phyloP scores from a whole-genome alignment of 2,888 invertebrate genomes.

The Caenorhabditis sinica region DNA sequence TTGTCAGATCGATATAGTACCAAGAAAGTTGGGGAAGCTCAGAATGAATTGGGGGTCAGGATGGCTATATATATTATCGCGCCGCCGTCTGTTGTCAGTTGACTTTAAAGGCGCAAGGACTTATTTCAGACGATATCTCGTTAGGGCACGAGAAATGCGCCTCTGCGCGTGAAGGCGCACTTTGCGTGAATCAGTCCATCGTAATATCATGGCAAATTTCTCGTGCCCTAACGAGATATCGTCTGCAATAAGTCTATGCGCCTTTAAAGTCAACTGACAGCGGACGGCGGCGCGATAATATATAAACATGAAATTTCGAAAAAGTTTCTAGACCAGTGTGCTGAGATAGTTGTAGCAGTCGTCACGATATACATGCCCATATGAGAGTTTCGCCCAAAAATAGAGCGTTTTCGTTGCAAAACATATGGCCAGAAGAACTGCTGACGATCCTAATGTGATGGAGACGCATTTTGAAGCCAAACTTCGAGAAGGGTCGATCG shows the following conservation, averaged over 20 bases:
- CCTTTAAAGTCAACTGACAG: too few species aligned
- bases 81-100: too few species aligned
- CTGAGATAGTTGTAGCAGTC: conserved; percentile 61
- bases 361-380: conserved; percentile 59
- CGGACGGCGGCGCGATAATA: too few species aligned
- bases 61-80: too few species aligned
- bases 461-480: conserved; percentile 69
- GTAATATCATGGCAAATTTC: too few species aligned
- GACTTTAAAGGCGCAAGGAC: too few species aligned
- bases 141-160: too few species aligned
- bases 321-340: conserved; percentile 49
- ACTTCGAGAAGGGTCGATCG: conserved; percentile 62
- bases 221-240: too few species aligned
- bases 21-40: conserved; percentile 12
- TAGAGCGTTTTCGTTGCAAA: conserved; percentile 60
- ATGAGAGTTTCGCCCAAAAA: conserved; percentile 62
- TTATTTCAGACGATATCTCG: too few species aligned
- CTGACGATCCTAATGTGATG: conserved; percentile 66
- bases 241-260: too few species aligned
- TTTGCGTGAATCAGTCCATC: too few species aligned
- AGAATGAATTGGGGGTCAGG: not conserved
- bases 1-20: conserved; percentile 11
- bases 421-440: conserved; percentile 61
- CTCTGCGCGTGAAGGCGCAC: too few species aligned
- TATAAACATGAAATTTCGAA: not conserved